Conservation (phyloP, 2,113 vertebrate genomes). For the Asarcornis scutulata region DNA sequence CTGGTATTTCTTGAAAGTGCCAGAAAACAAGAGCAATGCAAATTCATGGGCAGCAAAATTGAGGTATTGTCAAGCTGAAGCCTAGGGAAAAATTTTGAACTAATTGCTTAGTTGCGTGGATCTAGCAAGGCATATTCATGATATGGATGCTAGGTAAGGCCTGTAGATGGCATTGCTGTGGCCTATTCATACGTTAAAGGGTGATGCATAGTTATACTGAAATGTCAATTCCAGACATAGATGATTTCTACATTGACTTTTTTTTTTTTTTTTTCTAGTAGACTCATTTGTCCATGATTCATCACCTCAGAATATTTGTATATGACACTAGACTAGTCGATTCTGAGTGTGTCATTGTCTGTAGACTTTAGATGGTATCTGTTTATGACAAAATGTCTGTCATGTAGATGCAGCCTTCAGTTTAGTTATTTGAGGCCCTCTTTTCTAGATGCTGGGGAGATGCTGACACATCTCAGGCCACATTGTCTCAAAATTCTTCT, state of each 20-base stretch:
- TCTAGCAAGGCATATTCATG: background rate
- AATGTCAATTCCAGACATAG: background rate
- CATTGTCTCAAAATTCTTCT: background rate
- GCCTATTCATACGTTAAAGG: background rate
- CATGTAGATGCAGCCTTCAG: background rate
- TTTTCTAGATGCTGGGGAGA: background rate
- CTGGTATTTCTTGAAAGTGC: background rate
- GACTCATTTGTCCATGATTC: background rate
- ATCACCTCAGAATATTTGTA: background rate
- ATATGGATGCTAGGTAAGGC: background rate
- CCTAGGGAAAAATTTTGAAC: background rate
- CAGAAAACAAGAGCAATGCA: background rate
- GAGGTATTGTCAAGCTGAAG: background rate
- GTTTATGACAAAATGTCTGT: background rate
- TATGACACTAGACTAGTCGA: background rate
- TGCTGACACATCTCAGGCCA: background rate
- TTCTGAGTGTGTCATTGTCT: background rate
- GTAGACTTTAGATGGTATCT: background rate
- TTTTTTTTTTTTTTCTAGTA: background rate
- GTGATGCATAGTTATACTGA: background rate
- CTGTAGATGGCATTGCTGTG: background rate
- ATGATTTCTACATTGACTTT: background rate
- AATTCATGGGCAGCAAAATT: background rate
- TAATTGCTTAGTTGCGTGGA: background rate
- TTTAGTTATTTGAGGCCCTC: background rate